phyloP scores from a whole-genome alignment of 2,113 vertebrate genomes.

The Geococcyx californianus region DNA sequence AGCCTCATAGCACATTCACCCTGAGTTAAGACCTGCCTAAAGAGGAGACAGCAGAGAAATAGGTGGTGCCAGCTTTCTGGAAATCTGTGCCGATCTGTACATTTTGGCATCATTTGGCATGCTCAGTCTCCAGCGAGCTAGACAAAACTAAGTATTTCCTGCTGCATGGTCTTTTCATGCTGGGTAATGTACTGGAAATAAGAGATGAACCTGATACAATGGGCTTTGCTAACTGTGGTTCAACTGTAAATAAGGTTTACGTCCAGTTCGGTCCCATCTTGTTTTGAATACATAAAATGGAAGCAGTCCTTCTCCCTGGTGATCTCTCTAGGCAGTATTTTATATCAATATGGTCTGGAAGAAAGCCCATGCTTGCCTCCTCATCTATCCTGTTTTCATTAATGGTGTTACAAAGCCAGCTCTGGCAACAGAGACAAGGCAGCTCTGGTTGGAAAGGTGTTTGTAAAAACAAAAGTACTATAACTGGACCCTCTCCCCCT shows the following conservation, averaged over 20 bases:
- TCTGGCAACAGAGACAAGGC: background rate
- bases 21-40: background rate
- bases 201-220: constrained; percentile 3
- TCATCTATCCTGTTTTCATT: background rate
- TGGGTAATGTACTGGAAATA: constrained; percentile 4
- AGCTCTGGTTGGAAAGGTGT: background rate
- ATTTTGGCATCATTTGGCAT: background rate
- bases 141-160: constrained; percentile 6
- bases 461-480: background rate
- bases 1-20: background rate
- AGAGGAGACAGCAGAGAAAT: background rate
- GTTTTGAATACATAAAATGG: constrained; percentile 5
- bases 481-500: background rate
- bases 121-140: background rate
- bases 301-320: background rate
- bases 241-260: constrained; percentile 15
- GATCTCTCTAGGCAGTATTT: background rate
- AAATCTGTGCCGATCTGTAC: background rate
- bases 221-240: background rate
- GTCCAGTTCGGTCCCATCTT: background rate
- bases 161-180: background rate
- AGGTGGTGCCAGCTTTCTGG: background rate
- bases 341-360: background rate
- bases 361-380: background rate
- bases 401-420: background rate